Conservation (phyloP, 2,797 vertebrate genomes). For the Takifugu rubripes region DNA sequence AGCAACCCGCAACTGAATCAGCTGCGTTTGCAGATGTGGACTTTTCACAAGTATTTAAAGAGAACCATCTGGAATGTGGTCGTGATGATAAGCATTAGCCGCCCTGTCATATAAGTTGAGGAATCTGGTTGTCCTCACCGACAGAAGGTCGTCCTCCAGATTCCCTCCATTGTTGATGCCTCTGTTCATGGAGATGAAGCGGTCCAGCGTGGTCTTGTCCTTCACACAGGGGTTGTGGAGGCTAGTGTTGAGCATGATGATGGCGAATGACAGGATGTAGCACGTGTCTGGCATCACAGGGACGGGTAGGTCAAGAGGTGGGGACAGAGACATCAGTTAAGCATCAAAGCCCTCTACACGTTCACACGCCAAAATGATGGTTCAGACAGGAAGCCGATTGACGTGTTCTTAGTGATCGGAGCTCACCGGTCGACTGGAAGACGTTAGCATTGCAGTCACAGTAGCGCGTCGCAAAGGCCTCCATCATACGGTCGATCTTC, state of each 20-base stretch:
- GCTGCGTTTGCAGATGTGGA: too few relatives aligned
- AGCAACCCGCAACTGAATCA: too few relatives aligned
- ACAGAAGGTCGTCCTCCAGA: constrained; percentile 78
- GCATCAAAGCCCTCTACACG: not conserved
- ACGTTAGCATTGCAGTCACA: constrained; percentile 84
- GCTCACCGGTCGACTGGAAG: constrained; percentile 88
- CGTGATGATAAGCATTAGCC: too few relatives aligned
- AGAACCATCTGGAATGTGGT: too few relatives aligned
- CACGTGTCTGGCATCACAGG: constrained; percentile 82
- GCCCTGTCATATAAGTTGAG: too few relatives aligned
- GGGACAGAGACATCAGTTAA: not conserved
- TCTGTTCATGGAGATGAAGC: constrained; percentile 89
- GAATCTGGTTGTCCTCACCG: constrained; percentile 65
- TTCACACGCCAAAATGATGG: not conserved
- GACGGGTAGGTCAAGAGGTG: constrained; percentile 1
- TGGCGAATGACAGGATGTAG: constrained; percentile 92
- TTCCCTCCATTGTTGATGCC: constrained; percentile 87
- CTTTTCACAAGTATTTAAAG: too few relatives aligned
- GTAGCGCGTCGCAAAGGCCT: constrained; percentile 89
- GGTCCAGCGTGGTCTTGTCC: constrained; percentile 87
- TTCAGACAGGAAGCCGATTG: constrained; percentile 18
- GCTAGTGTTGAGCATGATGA: constrained; percentile 96
- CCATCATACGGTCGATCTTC: constrained; percentile 98
- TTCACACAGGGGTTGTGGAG: constrained; percentile 94
- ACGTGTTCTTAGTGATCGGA: not conserved